Percentiles rank a stretch among this genome's conserved stretches.
These are phyloP conservation scores for Monopis laevigella DNA, from an alignment of 2,888 invertebrate genomes.

Conservation along the genomic window DNA sequence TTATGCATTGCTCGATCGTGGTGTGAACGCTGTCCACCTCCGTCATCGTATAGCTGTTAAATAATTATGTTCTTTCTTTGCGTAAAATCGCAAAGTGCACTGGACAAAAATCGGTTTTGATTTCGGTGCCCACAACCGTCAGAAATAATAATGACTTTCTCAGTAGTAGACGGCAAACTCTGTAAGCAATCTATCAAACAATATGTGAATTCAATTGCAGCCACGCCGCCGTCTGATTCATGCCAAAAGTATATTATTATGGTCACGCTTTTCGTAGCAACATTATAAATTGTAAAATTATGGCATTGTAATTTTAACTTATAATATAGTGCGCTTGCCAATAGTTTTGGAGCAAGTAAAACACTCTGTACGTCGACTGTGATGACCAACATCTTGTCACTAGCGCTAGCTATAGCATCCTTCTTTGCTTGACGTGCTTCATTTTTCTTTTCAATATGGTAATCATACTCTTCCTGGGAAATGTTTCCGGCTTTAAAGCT, in stretches of 20 bases:
- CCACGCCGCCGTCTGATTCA: too few relatives aligned
- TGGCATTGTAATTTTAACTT: conserved; percentile 19
- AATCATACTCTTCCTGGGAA: conserved; percentile 16
- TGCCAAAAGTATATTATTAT: too few relatives aligned
- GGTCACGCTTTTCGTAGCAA: not conserved
- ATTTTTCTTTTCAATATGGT: conserved; percentile 14
- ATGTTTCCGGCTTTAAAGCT: conserved; percentile 16
- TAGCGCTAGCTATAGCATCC: conserved; percentile 13
- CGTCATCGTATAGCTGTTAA: conserved; percentile 12
- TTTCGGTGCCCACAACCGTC: not conserved
- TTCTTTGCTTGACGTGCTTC: conserved; percentile 12
- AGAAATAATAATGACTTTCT: not conserved
- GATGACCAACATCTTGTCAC: conserved; percentile 12
- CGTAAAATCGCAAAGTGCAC: not conserved
- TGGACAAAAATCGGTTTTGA: not conserved
- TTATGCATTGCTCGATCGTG: conserved; percentile 12
- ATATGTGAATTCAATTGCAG: too few relatives aligned
- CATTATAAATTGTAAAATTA: conserved; percentile 12
- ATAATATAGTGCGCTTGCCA: conserved; percentile 18
- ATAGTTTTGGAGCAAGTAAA: conserved; percentile 18
- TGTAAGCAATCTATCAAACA: too few relatives aligned
- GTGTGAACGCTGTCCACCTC: conserved; percentile 16
- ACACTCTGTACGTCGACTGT: conserved; percentile 20
- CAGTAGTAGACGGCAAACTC: too few relatives aligned
- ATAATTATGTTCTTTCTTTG: not conserved